Percentiles rank a stretch among this genome's conserved stretches.
These are phyloP conservation scores for Vipera ursinii DNA, from an alignment of 2,797 vertebrate genomes.

Conservation along the genomic window DNA sequence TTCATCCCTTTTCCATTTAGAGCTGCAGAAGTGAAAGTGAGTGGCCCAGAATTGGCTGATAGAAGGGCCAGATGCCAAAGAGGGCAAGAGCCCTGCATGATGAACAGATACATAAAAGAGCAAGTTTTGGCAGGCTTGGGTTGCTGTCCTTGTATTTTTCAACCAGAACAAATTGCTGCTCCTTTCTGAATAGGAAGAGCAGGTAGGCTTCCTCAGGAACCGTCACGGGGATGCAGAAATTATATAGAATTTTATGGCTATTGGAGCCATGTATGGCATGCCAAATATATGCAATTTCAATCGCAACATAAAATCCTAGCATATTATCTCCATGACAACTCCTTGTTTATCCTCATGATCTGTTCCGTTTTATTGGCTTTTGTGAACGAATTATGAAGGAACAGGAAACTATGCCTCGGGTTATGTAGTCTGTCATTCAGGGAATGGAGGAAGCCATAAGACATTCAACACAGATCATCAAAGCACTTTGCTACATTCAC, in stretches of 20 bases:
- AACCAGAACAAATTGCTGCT: constrained; percentile 30
- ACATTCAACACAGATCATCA: not conserved
- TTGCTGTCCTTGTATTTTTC: not conserved
- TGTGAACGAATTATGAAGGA: constrained; percentile 27
- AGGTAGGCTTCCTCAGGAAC: not conserved
- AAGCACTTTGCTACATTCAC: not conserved
- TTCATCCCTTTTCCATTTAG: not conserved
- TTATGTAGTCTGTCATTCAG: not conserved
- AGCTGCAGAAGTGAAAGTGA: not conserved
- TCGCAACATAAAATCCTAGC: constrained; percentile 24
- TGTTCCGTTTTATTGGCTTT: constrained; percentile 1
- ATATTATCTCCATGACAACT: constrained; percentile 59
- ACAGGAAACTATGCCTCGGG: not conserved
- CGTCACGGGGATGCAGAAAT: not conserved
- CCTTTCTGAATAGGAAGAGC: not conserved
- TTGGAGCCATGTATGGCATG: constrained; percentile 2
- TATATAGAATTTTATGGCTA: not conserved
- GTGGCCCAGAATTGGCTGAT: not conserved
- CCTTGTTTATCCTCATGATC: constrained; percentile 39
- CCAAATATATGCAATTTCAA: constrained; percentile 18
- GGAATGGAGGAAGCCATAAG: not conserved
- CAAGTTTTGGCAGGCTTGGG: not conserved
- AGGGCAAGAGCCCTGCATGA: not conserved
- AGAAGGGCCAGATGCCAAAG: not conserved
- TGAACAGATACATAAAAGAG: not conserved